Percentiles rank a stretch among this genome's conserved stretches.
Conservation (phyloP, 1,140 invertebrate species). For the Saccostrea glomerata region DNA sequence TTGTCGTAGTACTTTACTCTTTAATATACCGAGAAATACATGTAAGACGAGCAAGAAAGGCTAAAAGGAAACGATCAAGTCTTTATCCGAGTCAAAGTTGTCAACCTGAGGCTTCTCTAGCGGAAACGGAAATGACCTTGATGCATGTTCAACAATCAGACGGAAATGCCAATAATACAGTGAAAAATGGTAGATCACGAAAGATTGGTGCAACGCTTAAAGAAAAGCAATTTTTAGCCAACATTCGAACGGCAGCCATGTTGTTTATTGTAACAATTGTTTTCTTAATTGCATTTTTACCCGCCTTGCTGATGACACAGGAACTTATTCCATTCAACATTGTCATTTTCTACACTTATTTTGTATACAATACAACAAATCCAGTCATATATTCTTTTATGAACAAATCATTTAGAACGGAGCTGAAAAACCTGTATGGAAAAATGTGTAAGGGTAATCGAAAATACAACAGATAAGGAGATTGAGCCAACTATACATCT, state of each 20-base stretch:
- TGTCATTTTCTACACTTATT: conserved; percentile 76
- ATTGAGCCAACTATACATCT: background rate
- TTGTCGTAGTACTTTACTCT: conserved; percentile 71
- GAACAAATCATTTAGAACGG: conserved; percentile 75
- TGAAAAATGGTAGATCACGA: background rate
- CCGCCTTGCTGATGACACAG: conserved; percentile 74
- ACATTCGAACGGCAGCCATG: conserved; percentile 75
- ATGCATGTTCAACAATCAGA: conserved; percentile 36
- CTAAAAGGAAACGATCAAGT: conserved; percentile 62
- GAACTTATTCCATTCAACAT: conserved; percentile 66
- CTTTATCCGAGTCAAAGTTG: conserved; percentile 57
- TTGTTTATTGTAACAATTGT: conserved; percentile 76
- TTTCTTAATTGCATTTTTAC: conserved; percentile 75
- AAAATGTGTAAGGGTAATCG: conserved; percentile 9
- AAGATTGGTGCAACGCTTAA: conserved; percentile 53
- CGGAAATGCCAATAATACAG: conserved; percentile 40
- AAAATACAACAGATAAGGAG: background rate
- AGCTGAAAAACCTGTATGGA: conserved; percentile 27
- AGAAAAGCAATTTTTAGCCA: conserved; percentile 70
- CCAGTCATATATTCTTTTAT: conserved; percentile 77
- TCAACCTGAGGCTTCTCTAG: conserved; percentile 59
- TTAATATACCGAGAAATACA: conserved; percentile 71
- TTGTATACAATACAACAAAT: conserved; percentile 76
- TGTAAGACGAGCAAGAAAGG: conserved; percentile 61
- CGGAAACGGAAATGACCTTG: conserved; percentile 60